phyloP scores from a whole-genome alignment of 2,113 vertebrate genomes.

The Edolisoma coerulescens region DNA sequence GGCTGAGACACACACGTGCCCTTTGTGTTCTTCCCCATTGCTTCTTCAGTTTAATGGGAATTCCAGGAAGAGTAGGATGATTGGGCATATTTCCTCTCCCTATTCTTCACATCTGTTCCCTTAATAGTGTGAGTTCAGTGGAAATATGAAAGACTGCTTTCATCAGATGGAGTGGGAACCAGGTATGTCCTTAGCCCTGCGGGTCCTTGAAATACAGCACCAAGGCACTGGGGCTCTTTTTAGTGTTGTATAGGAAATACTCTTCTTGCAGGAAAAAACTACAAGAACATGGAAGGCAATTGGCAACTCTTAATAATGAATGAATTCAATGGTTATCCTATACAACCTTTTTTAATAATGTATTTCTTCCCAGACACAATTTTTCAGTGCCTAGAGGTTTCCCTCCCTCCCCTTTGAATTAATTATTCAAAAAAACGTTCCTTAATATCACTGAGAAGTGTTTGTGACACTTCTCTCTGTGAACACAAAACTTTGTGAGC shows the following conservation, averaged over 20 bases:
- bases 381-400: neutral
- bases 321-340: neutral
- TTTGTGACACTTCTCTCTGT: neutral
- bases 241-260: neutral
- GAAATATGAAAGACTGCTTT: neutral
- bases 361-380: neutral
- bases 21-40: neutral
- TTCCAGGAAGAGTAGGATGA: neutral
- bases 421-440: neutral
- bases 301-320: neutral
- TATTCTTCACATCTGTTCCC: neutral
- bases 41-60: neutral
- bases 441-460: neutral
- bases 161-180: neutral
- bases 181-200: neutral
- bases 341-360: neutral
- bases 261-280: neutral
- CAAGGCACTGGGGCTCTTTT: neutral
- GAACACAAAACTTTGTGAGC: neutral
- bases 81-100: neutral
- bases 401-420: neutral
- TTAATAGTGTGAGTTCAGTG: neutral
- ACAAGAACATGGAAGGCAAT: neutral
- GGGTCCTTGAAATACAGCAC: neutral
- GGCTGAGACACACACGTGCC: fast-evolving